phyloP scores from a whole-genome alignment of 2,113 vertebrate genomes.

The Sinocyclocheilus grahami region DNA sequence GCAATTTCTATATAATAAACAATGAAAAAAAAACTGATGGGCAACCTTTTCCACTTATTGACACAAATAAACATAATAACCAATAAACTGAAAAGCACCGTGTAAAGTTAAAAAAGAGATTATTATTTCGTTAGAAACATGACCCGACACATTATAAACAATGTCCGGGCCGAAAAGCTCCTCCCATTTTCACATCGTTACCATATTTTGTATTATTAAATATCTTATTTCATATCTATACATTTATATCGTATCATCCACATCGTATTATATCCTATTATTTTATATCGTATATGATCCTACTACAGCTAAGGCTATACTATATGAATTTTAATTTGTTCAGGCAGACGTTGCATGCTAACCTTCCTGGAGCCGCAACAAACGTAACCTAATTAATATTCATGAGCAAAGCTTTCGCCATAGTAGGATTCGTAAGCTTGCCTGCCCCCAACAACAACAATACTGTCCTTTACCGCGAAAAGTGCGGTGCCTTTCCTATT shows the following conservation, averaged over 20 bases:
- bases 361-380: background rate
- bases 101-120: background rate
- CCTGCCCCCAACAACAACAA: constrained; percentile 6
- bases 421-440: constrained; percentile 22
- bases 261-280: background rate
- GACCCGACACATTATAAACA: background rate
- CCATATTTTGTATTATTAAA: background rate
- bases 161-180: background rate
- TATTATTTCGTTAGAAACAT: background rate
- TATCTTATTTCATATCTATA: background rate
- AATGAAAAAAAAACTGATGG: background rate
- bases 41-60: background rate
- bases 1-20: background rate
- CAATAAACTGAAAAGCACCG: background rate
- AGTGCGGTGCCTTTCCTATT: constrained; percentile 15
- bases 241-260: too few relatives aligned
- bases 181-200: background rate
- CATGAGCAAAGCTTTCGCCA: constrained; percentile 1
- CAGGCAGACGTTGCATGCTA: background rate
- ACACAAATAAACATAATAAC: background rate
- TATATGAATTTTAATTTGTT: background rate
- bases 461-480: constrained; percentile 48
- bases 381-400: constrained; percentile 4
- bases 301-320: too few relatives aligned
- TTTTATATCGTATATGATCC: background rate